phyloP scores from a whole-genome alignment of 2,797 vertebrate genomes.

The Limosa lapponica region DNA sequence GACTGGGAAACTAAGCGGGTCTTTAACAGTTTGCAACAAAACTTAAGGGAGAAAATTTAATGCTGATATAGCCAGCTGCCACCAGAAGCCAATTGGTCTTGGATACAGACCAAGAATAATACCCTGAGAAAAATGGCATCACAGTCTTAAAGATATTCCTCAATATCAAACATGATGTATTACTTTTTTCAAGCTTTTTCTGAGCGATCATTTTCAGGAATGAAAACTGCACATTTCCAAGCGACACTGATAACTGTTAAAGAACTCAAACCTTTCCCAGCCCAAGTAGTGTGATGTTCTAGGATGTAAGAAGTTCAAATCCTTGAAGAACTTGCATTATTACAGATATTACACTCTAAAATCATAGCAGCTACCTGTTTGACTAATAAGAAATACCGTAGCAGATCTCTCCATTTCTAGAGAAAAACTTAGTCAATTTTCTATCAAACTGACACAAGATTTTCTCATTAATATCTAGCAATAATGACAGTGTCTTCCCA shows the following conservation, averaged over 20 bases:
- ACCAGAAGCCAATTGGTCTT: background rate
- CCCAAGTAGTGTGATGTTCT: background rate
- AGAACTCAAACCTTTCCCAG: background rate
- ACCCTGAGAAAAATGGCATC: background rate
- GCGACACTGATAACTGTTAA: background rate
- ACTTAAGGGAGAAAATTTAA: background rate
- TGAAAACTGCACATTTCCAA: background rate
- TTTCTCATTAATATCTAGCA: background rate
- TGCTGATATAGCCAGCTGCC: background rate
- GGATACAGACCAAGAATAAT: background rate
- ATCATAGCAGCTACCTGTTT: background rate
- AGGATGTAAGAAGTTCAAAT: background rate
- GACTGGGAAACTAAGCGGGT: background rate
- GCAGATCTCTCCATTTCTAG: background rate
- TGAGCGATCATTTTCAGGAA: background rate
- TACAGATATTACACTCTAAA: background rate
- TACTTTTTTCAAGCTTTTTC: background rate
- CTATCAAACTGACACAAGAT: background rate
- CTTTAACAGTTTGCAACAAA: background rate
- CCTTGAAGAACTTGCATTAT: background rate
- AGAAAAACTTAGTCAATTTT: background rate
- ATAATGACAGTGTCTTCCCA: background rate
- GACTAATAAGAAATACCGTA: background rate
- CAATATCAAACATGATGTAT: accelerated
- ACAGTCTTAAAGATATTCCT: background rate